Base-by-base conservation (phyloP, 2,113 vertebrate species). In the Anoplopoma fimbria region DNA sequence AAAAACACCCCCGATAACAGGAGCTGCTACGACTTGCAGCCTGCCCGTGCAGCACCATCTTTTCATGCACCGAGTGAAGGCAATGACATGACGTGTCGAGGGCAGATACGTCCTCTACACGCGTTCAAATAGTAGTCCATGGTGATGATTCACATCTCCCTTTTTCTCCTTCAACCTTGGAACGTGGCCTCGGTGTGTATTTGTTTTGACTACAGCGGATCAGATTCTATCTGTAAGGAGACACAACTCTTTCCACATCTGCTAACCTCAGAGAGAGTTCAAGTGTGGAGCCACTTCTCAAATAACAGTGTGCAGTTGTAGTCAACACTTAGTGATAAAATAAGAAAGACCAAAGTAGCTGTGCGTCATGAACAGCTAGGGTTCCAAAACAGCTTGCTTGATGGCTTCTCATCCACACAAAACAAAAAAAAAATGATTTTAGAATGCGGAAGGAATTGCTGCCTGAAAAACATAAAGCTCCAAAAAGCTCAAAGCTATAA, bases 171-270 rank as follows among this genome's bases (percentile, higher is more conserved):
- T 83, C 61, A 53, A 31, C 70, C 85, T 75, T 21, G 62, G 23
- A 62, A 61, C 60, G 36, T 9, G 6, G 15, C 62, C 79, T 27
- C 1, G 27, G 38, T 74, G 72, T 57, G 14, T 51, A 74, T 83
- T 78, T 94, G 93, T 92, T 93, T 91, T 88, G 93, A 77, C 93
- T 93, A 45, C 67, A 15, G 45, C 13, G 10, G 75, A 76, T 71
- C 62, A 86, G 90, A 93, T 91, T 62, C 5, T 62, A 82, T 87
- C 90, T 77, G 53, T 9, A 21, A 71, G 65, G 78, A 93, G 88
- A 87, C 80, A 21, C 64, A n/a, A 47, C 73, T 85, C 72, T 73
- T 81, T 83, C 74, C 61, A 78, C 73, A 69, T 84, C 68, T 74
- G 69, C 57, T 55, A 7, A 81, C 65, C 75, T 70, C 36, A 4